These are phyloP conservation scores for Malurus melanocephalus DNA, from an alignment of 2,113 vertebrate species.

Conservation along the genomic window DNA sequence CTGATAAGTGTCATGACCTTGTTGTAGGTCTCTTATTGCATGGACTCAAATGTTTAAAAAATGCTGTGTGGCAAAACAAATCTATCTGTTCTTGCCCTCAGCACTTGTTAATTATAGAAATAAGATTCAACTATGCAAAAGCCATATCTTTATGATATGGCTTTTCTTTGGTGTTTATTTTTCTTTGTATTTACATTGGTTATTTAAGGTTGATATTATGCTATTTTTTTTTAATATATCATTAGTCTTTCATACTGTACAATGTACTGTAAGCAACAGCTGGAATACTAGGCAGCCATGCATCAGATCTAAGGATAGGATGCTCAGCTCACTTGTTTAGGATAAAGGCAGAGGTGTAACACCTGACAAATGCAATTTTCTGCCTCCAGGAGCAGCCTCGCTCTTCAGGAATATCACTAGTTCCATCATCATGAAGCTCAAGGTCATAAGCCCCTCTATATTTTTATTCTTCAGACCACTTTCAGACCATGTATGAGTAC, in stretches of 20 bases:
- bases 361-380: not conserved
- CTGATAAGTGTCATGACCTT: not conserved
- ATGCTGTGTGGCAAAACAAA: not conserved
- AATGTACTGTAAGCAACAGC: not conserved
- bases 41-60: not conserved
- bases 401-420: not conserved
- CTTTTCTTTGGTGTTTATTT: not conserved
- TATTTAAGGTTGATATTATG: not conserved
- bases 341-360: not conserved
- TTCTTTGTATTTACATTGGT: not conserved
- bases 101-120: not conserved
- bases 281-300: not conserved
- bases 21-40: not conserved
- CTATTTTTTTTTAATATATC: not conserved
- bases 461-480: not conserved
- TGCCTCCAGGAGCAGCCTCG: not conserved
- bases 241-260: not conserved
- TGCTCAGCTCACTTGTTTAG: not conserved
- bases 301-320: not conserved
- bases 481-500: not conserved
- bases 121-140: not conserved
- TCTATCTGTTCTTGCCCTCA: not conserved
- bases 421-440: not conserved
- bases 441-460: fast-evolving
- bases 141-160: not conserved